Base-by-base conservation (phyloP, 1,140 invertebrate species). In the Drosophila paulistorum region DNA sequence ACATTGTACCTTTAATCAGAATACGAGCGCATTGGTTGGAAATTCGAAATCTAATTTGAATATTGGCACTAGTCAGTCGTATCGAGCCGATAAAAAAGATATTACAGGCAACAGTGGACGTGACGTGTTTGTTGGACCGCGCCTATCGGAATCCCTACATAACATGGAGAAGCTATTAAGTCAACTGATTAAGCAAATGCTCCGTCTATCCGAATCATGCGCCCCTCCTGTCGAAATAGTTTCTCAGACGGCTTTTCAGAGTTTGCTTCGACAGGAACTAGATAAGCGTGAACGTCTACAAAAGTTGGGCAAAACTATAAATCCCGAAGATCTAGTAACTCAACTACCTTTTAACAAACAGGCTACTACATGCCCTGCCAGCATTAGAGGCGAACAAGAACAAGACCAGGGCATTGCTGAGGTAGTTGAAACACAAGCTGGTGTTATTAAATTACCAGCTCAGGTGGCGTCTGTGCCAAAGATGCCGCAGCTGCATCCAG, bases 211-310 rank as follows among this genome's bases (percentile, higher is more conserved):
- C 20, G 60, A 57, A 9, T 69, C 80, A 10, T 83, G 83, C 62
- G 72, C 65, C 0, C 83, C 83, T 13, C 83, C 83, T 7, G 65
- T 80, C 3, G 83, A 87, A 42, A 54, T 87, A 2, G 67, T 87
- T 11, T 54, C 67, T 7, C 42, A 59, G 11, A 1, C 42, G 1
- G 30, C 61, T 0, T 65, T 87, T 17, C 62, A 89, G 14, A 23
- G 71, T 3, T 48, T 87, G 2, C 6, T 87, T 3, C 17, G 65
- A 0, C 13, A 14, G 20, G 84, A 87, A 48, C 33, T 80, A 11
- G 7, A 20, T 2, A 77, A 77, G 55, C 59, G 83, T 1, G 67
- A 86, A 14, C 83, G 76, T 0, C 65, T 77, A 2, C 26, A 51
- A 37, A 61, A 48, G 7, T 61, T 65, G 1, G 79, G 72, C 0